Percentiles rank a stretch among this genome's conserved stretches.
phyloP scores from a whole-genome alignment of 2,888 invertebrate genomes.

The Trachelus iudaicus region DNA sequence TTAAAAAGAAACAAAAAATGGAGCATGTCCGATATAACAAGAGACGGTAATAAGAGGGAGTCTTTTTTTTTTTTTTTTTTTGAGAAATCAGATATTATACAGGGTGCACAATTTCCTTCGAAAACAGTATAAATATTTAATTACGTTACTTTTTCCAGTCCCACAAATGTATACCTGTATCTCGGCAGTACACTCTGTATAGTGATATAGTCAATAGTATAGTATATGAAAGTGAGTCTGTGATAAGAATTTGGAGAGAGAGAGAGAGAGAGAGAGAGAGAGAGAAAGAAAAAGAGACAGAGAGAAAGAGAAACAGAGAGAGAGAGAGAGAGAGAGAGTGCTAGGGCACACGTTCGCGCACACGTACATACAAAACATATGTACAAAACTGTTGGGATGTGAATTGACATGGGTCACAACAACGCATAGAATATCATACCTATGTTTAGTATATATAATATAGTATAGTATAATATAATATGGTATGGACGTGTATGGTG shows the following conservation, averaged over 20 bases:
- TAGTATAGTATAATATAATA: neutral
- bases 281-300: conserved; percentile 22
- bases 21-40: neutral
- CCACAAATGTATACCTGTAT: too few species aligned
- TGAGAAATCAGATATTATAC: neutral
- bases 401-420: conserved; percentile 85
- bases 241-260: too few species aligned
- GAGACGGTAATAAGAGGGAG: neutral
- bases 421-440: conserved; percentile 70
- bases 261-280: conserved; percentile 15
- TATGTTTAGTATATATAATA: conserved; percentile 25
- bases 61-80: neutral
- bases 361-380: conserved; percentile 65
- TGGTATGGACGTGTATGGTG: too few species aligned
- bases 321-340: conserved; percentile 43
- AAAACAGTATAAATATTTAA: too few species aligned
- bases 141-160: too few species aligned
- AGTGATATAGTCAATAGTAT: too few species aligned
- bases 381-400: conserved; percentile 67
- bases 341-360: conserved; percentile 63
- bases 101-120: too few species aligned
- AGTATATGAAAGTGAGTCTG: too few species aligned
- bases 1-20: conserved; percentile 1
- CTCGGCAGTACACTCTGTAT: too few species aligned
- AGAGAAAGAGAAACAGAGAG: too few species aligned